Base-by-base conservation (phyloP, 1,140 invertebrate genomes). In the Rhagoletis zephyria region DNA sequence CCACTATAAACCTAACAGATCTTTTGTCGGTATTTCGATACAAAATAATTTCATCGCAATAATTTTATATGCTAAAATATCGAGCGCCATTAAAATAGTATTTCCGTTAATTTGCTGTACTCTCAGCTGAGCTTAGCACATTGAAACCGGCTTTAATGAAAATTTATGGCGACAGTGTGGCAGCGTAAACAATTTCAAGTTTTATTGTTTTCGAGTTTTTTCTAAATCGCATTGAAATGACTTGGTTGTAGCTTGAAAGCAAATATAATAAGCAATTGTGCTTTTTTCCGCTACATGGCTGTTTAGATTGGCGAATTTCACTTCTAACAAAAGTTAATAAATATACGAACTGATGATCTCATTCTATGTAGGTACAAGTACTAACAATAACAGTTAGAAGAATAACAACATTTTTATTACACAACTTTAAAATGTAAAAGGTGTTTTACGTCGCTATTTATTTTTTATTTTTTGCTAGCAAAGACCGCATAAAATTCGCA, bases 91-190 rank as follows among this genome's bases (percentile, higher is more conserved):
- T 16, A 16, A 16, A 51, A n/a, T n/a, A 42, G 16, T 81, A 81
- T 81, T 81, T 81, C 74, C 74, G 74, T 81, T 81, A 81, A 81
- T 81, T 81, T 51, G n/a, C 48, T 19, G 56, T 51, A 56, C n/a
- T 19, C 45, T 10, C 1, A 30, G 30, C 19, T 48, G 45, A 81
- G 56, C 5, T 81, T 56, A 56, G n/a, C n/a, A 5, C 74, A 51
- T 42, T 42, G 16, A 4, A 81, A 81, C 74, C 48, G 48, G 48
- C 74, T 81, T 56, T 81, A 81, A 81, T 81, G 74, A 56, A 16
- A 56, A 81, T 81, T 81, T 81, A 81, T 81, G 74, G 74, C 74
- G 74, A 51, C n/a, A 51, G 4, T 56, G 4, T 45, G 67, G 12
- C 74, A n/a, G 42, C 12, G 40, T 6, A 74, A 74, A 74, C 3